Percentiles rank a stretch among this genome's conserved stretches.
Conservation (phyloP, 2,113 vertebrate species). For the Pseudorasbora parva region DNA sequence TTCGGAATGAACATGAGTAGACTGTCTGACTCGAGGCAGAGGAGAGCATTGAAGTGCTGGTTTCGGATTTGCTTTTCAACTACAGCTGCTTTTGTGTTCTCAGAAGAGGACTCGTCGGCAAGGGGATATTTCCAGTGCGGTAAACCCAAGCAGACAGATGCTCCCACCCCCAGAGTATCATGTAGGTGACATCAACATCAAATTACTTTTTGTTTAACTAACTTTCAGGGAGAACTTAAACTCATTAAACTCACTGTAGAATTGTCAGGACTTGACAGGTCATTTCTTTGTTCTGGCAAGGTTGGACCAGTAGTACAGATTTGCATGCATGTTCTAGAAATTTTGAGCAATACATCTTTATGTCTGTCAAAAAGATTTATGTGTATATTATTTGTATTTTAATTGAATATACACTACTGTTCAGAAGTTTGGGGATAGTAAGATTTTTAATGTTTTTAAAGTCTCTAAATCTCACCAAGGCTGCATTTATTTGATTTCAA, state of each 20-base stretch:
- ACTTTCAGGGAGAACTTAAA: constrained; percentile 17
- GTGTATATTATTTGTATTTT: background rate
- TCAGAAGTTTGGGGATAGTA: too few species aligned
- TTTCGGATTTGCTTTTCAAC: constrained; percentile 28
- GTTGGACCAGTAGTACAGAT: background rate
- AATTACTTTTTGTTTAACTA: background rate
- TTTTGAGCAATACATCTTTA: background rate
- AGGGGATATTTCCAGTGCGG: constrained; percentile 86
- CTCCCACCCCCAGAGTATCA: constrained; percentile 70
- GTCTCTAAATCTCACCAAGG: background rate
- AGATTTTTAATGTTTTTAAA: background rate
- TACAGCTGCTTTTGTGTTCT: constrained; percentile 45
- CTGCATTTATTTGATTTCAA: background rate
- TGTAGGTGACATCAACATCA: constrained; percentile 73
- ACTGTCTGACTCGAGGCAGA: constrained; percentile 1
- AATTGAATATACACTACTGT: background rate
- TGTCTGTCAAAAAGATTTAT: background rate
- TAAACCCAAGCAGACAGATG: constrained; percentile 64
- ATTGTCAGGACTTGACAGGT: background rate
- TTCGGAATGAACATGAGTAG: constrained; percentile 9
- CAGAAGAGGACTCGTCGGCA: constrained; percentile 69
- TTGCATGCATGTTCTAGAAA: background rate
- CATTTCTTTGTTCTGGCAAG: background rate
- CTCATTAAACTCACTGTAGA: constrained; percentile 2
- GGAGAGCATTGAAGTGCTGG: constrained; percentile 40